Evolutionary conservation across 2,888 invertebrate species (phyloP), one percentile per base, ranked within the genome.

Genomic region (Drosophila paramelanica): DNA sequence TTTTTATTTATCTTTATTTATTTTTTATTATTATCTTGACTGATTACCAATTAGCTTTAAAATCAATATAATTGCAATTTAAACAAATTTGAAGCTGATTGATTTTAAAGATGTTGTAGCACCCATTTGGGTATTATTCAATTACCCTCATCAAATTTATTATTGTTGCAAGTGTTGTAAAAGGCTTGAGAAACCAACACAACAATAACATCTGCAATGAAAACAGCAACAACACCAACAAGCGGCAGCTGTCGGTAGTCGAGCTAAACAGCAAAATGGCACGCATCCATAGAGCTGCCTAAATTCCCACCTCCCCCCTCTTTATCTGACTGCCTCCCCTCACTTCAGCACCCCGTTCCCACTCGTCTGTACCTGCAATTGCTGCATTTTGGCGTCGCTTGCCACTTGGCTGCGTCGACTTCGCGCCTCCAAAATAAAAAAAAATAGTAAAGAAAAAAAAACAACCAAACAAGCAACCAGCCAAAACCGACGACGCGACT

Each of bases 221-320:
- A 49, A 23, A 23, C 56, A 53, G 43, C 23, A 53, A 41, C 43
- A 36, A n/a, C n/a, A n/a, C n/a, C n/a, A 39, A n/a, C 62, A 20
- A 31, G 33, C 41, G 51, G 49, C 83, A 77, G 68, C 75, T 84
- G 78, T 78, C 81, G 83, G 83, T 84, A 88, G 83, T 83, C 73
- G 84, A 77, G 86, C 83, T 80, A 73, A 73, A 71, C 87, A 78
- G 68, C 84, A 80, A 88, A 86, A 86, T 83, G 87, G 83, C 89
- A 84, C 84, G 89, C 84, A 89, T 84, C 84, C 70, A 84, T 88
- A 84, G 66, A 78, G 66, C 58, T 76, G 49, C 53, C 72, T 33
- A 25, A 23, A 56, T 50, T 17, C 33, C 39, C 31, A 33, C 39
- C 20, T 2, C 5, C 2, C 33, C n/a, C 43, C 33, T 13, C 14